Percentiles rank a stretch among this genome's conserved stretches.
Conservation (phyloP, 2,888 invertebrate genomes). For the Dryocosmus kuriphilus region DNA sequence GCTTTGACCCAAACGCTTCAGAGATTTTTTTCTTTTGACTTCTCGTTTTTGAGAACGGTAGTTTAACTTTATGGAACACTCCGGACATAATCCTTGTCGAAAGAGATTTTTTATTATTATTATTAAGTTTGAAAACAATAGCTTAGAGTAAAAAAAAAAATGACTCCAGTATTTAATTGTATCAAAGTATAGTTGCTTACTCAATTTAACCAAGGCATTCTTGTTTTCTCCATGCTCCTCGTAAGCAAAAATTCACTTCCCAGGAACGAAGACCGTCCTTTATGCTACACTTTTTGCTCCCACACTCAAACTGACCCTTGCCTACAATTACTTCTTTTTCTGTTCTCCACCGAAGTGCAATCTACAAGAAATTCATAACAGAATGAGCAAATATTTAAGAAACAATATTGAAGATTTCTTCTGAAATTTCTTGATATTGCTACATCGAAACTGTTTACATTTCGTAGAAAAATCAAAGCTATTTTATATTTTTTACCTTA, state of each 20-base stretch:
- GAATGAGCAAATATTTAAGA: not conserved
- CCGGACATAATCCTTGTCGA: constrained; percentile 88
- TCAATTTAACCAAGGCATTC: constrained; percentile 96
- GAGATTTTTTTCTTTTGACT: constrained; percentile 81
- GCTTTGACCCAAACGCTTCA: constrained; percentile 64
- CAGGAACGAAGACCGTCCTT: constrained; percentile 88
- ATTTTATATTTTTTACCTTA: constrained; percentile 82
- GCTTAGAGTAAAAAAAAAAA: not conserved
- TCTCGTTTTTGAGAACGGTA: constrained; percentile 91
- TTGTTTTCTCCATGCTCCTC: constrained; percentile 91
- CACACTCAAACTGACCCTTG: constrained; percentile 97
- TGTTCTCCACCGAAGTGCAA: constrained; percentile 96
- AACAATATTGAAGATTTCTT: too few species aligned
- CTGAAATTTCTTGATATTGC: too few species aligned
- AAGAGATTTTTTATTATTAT: constrained; percentile 59
- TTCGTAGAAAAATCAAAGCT: not conserved
- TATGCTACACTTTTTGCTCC: constrained; percentile 87
- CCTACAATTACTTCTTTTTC: constrained; percentile 95
- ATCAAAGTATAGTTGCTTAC: constrained; percentile 80
- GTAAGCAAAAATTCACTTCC: constrained; percentile 99
- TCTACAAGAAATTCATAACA: constrained; percentile 78
- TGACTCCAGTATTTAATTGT: not conserved
- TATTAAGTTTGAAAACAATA: not conserved
- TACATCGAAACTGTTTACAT: too few species aligned
- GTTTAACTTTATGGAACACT: constrained; percentile 94